phyloP scores from a whole-genome alignment of 2,113 vertebrate species.

The Conger conger region DNA sequence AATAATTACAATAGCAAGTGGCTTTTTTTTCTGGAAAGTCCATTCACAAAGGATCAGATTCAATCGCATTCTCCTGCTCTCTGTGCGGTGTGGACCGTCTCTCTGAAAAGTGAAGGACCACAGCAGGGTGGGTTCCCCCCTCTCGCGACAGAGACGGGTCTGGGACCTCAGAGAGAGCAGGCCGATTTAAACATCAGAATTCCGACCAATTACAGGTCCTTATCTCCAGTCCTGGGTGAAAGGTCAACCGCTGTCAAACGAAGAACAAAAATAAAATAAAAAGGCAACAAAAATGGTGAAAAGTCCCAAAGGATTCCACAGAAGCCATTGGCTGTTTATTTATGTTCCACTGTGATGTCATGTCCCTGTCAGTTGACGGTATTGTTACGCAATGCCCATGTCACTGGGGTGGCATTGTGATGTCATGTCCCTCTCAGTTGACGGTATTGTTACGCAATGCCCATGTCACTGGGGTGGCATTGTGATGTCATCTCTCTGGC shows the following conservation, averaged over 20 bases:
- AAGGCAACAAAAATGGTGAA: neutral
- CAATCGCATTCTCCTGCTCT: conserved; percentile 8
- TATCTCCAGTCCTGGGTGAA: neutral
- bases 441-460: no score
- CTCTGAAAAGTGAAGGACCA: neutral
- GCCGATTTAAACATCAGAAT: neutral
- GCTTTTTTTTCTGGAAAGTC: conserved; percentile 2
- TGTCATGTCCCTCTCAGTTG: neutral
- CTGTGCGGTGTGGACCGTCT: neutral
- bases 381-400: no score
- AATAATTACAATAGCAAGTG: conserved; percentile 11
- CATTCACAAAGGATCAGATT: neutral
- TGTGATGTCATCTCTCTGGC: neutral
- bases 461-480: neutral
- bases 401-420: neutral
- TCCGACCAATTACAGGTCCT: neutral
- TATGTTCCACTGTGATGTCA: neutral
- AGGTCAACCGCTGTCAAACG: neutral
- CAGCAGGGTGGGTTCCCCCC: neutral
- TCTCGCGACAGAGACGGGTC: neutral
- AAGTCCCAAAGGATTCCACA: neutral
- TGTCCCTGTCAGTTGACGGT: no score
- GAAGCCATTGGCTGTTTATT: neutral
- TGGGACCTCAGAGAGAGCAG: neutral
- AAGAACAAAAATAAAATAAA: neutral